Conservation (phyloP, 2,113 vertebrate genomes). For the Burhinus oedicnemus region DNA sequence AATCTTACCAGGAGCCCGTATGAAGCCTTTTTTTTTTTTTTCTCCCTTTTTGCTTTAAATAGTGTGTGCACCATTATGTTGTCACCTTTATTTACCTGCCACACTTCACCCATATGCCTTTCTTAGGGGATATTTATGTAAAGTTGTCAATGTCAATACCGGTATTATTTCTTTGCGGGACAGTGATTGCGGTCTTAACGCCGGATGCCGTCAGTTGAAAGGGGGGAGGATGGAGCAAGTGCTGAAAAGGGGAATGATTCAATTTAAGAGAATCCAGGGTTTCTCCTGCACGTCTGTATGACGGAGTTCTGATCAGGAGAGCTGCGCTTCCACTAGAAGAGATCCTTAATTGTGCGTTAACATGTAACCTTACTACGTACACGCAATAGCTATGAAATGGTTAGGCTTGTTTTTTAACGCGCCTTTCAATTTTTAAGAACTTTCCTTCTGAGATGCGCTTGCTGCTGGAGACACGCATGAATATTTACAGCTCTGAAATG, state of each 20-base stretch:
- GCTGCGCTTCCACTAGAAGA: neutral
- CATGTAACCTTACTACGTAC: neutral
- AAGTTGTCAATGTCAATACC: neutral
- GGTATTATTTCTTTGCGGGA: neutral
- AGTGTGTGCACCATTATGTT: neutral
- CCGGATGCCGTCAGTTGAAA: neutral
- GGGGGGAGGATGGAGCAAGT: neutral
- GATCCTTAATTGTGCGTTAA: neutral
- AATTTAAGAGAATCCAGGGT: neutral
- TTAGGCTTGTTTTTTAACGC: neutral
- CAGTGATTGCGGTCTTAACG: neutral
- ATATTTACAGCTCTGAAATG: neutral
- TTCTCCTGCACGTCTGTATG: neutral
- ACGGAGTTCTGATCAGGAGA: neutral
- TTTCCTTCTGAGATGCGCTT: neutral
- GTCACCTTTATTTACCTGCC: neutral
- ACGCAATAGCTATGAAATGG: neutral
- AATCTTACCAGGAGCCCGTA: neutral
- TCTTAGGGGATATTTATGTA: neutral
- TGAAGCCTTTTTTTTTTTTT: neutral
- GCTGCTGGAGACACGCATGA: neutral
- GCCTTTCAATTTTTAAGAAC: neutral
- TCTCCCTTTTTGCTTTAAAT: constrained; percentile 4
- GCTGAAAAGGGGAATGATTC: neutral
- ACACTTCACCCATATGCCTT: neutral